Percentiles rank a stretch among this genome's conserved stretches.
These are phyloP conservation scores for Mareca strepera DNA, from an alignment of 2,797 vertebrate species.

Conservation along the genomic window DNA sequence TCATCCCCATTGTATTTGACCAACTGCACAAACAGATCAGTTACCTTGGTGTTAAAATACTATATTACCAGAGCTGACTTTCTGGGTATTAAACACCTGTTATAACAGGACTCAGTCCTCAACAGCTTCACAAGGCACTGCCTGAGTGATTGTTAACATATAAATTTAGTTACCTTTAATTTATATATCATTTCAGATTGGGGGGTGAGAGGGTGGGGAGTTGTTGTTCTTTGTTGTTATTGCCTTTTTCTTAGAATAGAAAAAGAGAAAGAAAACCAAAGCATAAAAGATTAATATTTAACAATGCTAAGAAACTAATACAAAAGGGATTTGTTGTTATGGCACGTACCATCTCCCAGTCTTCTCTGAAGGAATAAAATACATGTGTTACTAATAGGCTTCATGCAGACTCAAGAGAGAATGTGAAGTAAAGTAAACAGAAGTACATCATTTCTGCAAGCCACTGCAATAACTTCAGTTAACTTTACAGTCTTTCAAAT, in stretches of 20 bases:
- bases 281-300: neutral
- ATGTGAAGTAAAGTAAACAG: neutral
- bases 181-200: neutral
- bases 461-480: slow-evolving; percentile 35
- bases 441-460: slow-evolving; percentile 27
- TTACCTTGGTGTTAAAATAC: neutral
- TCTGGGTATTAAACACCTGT: neutral
- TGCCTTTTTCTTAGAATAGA: neutral
- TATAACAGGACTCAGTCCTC: neutral
- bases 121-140: neutral
- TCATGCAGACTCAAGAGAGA: neutral
- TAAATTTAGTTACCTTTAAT: neutral
- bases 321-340: neutral
- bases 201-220: neutral
- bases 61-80: neutral
- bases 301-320: neutral
- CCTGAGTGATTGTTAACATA: neutral
- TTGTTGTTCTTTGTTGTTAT: no score
- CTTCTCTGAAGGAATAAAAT: neutral
- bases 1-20: neutral
- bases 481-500: slow-evolving; percentile 9
- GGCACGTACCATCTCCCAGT: neutral
- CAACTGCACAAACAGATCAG: neutral
- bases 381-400: neutral
- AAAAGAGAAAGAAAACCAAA: neutral